Base-by-base conservation (phyloP, 2,888 invertebrate species). In the Parasteatoda lunata region DNA sequence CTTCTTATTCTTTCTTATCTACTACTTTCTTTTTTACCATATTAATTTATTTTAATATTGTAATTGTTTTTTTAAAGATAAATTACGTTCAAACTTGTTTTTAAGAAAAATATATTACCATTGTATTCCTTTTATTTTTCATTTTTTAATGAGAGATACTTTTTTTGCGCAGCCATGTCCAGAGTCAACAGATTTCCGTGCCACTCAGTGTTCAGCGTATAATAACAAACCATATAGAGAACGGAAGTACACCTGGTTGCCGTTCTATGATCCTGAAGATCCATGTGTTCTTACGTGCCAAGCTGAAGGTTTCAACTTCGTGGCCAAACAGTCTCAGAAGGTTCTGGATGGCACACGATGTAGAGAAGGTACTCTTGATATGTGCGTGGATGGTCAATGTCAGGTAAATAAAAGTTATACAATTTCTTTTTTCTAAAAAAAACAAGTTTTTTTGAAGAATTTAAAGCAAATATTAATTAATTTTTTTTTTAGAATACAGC, bases 321-420 rank as follows among this genome's bases (percentile, higher is more conserved):
- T 92, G 64, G 92, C 91, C 65, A 95, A 95, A 90, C 94, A 97
- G 65, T 95, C 96, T 7, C 95, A 96, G 69, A 95, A 96, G 91
- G 97, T 98, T 45, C 95, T 96, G 87, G 98, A 98, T 91, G 98
- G 98, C 2, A 98, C 98, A 5, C 93, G 96, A 81, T 98, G 98
- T 92, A 93, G 96, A 77, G 94, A 95, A 1, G 96, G 96, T 64
- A 95, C 96, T 90, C 93, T 96, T 88, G 97, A 98, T 91, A 97
- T 98, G 95, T 98, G 98, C 93, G 96, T 98, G 90, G 96, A 96
- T 91, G 98, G 98, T 78, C 94, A 95, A 91, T 98, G 98, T 92
- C 95, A 96, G 96, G 98, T 98, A 47, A 72, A 47, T 49, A 7
- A 45, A 5, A 30, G 30, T 30, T 30, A 30, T 30, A 2, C 30